Evolutionary conservation across 2,797 vertebrate genomes (phyloP).

Genomic region (Arnoldichthys spilopterus): DNA sequence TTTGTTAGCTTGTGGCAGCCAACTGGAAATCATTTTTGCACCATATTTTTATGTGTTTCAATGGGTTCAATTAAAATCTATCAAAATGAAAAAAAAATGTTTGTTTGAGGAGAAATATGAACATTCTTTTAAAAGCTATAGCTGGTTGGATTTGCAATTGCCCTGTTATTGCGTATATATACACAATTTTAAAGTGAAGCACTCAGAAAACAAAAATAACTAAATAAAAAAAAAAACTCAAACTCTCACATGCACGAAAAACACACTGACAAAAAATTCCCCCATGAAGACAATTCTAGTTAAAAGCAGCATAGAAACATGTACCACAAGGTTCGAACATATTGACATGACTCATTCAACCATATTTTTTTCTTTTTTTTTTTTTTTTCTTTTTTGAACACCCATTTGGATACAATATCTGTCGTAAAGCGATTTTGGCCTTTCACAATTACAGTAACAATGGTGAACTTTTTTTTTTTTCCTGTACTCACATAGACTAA

Average conservation of each 20-base stretch:
- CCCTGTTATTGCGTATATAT: slow-evolving; percentile 14
- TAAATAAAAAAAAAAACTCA: neutral
- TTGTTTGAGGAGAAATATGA: neutral
- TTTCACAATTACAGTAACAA: slow-evolving; percentile 46
- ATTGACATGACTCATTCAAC: slow-evolving; percentile 38
- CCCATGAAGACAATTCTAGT: slow-evolving; percentile 33
- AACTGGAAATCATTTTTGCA: neutral
- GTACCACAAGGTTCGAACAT: slow-evolving; percentile 38
- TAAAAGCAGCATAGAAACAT: slow-evolving; percentile 49
- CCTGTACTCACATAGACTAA: slow-evolving; percentile 25
- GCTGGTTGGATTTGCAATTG: slow-evolving; percentile 4
- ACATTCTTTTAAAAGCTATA: neutral
- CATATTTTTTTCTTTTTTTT: slow-evolving; percentile 26
- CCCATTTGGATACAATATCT: slow-evolving; percentile 56
- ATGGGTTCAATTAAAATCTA: neutral
- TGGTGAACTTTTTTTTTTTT: slow-evolving; percentile 11
- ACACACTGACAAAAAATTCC: slow-evolving; percentile 31
- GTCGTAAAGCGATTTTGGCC: slow-evolving; percentile 35
- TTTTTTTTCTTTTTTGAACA: slow-evolving; percentile 65
- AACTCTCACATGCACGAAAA: slow-evolving; percentile 39
- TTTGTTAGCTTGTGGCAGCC: neutral
- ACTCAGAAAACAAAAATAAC: neutral
- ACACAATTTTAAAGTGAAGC: neutral
- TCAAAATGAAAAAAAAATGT: too few relatives aligned
- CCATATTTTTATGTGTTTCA: neutral